These are phyloP conservation scores for Endomychus coccineus DNA, from an alignment of 2,888 invertebrate genomes.

Conservation along the genomic window DNA sequence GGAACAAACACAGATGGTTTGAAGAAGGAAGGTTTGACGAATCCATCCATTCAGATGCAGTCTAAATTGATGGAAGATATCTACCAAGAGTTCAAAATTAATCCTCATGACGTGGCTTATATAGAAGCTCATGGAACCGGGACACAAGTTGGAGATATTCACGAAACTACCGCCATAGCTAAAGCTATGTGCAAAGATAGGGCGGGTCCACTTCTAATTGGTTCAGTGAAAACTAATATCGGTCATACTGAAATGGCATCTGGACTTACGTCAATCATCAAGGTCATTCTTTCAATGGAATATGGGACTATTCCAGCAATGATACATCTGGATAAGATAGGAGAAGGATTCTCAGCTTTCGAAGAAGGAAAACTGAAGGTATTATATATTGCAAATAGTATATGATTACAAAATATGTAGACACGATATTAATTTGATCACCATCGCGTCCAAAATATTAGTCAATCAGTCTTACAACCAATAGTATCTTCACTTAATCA, in stretches of 20 bases:
- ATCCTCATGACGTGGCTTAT: conserved; percentile 48
- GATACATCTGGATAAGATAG: conserved; percentile 56
- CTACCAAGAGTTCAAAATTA: conserved; percentile 46
- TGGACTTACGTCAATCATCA: conserved; percentile 9
- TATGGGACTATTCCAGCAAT: conserved; percentile 76
- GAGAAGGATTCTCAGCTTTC: conserved; percentile 52
- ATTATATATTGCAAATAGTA: neutral
- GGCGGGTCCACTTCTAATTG: conserved; percentile 7
- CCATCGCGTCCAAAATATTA: neutral
- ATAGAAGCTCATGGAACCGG: conserved; percentile 58
- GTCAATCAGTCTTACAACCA: neutral
- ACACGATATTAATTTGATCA: neutral
- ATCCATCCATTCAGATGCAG: conserved; percentile 31
- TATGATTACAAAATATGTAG: neutral
- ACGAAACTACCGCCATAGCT: conserved; percentile 23
- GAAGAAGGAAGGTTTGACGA: conserved; percentile 31
- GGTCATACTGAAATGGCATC: conserved; percentile 14
- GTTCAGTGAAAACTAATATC: conserved; percentile 12
- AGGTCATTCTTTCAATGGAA: conserved; percentile 40
- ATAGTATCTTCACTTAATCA: neutral
- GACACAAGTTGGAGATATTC: conserved; percentile 30
- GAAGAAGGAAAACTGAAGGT: conserved; percentile 52
- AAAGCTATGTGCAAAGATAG: conserved; percentile 20
- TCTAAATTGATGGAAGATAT: conserved; percentile 43
- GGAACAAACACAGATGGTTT: conserved; percentile 52